Percentiles rank a stretch among this genome's conserved stretches.
Conservation (phyloP, 2,888 invertebrate species). For the Xestia c-nigrum region DNA sequence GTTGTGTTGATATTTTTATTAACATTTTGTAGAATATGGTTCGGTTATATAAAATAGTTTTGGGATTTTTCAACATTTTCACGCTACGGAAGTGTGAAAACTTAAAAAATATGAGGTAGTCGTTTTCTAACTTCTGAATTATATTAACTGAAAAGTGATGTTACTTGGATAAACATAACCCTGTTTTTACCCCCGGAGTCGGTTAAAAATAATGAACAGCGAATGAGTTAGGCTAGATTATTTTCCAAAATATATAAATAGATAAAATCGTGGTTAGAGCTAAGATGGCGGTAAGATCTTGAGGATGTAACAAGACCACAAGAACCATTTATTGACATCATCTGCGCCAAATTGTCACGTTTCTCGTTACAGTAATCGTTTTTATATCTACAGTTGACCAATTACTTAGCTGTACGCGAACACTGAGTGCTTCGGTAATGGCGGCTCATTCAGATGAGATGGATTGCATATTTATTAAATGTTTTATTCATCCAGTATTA, state of each 20-base stretch:
- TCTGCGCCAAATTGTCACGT: constrained; percentile 38
- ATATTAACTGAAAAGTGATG: not conserved
- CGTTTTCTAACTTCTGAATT: not conserved
- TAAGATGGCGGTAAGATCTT: constrained; percentile 5
- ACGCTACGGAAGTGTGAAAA: constrained; percentile 16
- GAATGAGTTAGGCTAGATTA: not conserved
- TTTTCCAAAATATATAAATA: not conserved
- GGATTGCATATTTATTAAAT: constrained; percentile 74
- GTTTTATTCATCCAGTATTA: constrained; percentile 75
- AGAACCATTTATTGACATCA: constrained; percentile 36
- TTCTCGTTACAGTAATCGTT: constrained; percentile 51
- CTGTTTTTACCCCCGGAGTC: not conserved
- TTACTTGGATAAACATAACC: not conserved
- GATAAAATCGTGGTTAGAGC: not conserved
- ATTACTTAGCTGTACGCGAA: constrained; percentile 61
- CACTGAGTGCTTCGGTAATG: constrained; percentile 68
- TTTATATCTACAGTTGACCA: constrained; percentile 52
- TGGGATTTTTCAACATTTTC: constrained; percentile 1
- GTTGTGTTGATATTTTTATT: constrained; percentile 25
- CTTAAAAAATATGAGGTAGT: not conserved
- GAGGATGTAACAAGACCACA: constrained; percentile 19
- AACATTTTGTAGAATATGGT: constrained; percentile 19
- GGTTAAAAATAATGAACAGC: not conserved
- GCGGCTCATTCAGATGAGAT: constrained; percentile 72
- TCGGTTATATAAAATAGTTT: constrained; percentile 4